Evolutionary conservation across 2,113 vertebrate species (phyloP), one percentile per base, ranked within the genome.

Genomic region (Hyperoodon ampullatus): DNA sequence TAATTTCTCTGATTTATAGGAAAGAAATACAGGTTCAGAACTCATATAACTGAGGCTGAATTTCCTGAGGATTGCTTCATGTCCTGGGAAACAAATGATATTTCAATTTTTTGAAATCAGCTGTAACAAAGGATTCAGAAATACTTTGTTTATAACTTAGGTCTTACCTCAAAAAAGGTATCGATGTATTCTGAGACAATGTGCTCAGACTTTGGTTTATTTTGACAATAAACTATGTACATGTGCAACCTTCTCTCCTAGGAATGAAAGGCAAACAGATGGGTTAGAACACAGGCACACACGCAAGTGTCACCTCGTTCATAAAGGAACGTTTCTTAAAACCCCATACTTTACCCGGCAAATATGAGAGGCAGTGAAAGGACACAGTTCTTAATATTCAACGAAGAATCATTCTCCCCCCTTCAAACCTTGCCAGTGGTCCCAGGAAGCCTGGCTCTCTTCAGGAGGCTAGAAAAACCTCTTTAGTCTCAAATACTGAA

Each of bases 141-240:
- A 80, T 23, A n/a, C 8, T 8, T 21, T 23, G 60, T 33, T 42
- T 9, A 9, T 44, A 18, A 35, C 72, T n/a, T 83, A 23, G 5
- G 77, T 95, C 98, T 97, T 98, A 99, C 99, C 99, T 99, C 99
- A 97, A 99, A 99, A 98, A 99, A 99, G 0, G 99, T 99, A 98
- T 99, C 99, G 55, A 99, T 99, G 98, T 99, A 99, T 98, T 99
- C 99, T 1, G 99, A 99, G 97, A 99, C 99, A 50, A 99, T 99
- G 99, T 99, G 99, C 98, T 99, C 99, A 60, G 99, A 99, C 98
- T 99, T 99, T 98, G 99, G 99, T 98, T 99, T 99, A 98, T 99
- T 99, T 94, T 99, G 99, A 98, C 99, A 99, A 99, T 99, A 99
- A 98, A 99, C 99, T 96, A 99, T 99, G 93, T 99, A 99, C 99